phyloP scores from a whole-genome alignment of 2,113 vertebrate species.

The Isurus oxyrinchus region DNA sequence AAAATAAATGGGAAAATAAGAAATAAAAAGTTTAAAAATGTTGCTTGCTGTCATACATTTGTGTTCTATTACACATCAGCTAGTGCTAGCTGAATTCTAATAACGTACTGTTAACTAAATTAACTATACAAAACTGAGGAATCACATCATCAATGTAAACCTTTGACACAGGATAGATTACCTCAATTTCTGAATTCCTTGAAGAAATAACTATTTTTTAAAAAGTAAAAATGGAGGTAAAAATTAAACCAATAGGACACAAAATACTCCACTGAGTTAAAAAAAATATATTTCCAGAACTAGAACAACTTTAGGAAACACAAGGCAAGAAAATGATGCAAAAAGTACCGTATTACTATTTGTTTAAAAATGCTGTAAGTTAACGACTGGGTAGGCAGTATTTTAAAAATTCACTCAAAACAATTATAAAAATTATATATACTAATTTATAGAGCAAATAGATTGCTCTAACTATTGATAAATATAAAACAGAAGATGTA shows the following conservation, averaged over 20 bases:
- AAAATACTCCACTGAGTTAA: conserved; percentile 8
- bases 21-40: not conserved
- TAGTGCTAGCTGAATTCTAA: not conserved
- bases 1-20: not conserved
- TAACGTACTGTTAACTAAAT: not conserved
- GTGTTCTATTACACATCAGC: not conserved
- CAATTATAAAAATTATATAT: not conserved
- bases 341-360: not conserved
- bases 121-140: not conserved
- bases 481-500: conserved; percentile 19
- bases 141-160: not conserved
- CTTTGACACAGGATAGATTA: not conserved
- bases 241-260: not conserved
- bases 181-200: not conserved
- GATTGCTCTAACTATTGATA: conserved; percentile 24
- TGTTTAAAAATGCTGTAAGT: conserved; percentile 11
- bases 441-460: conserved; percentile 24
- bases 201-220: not conserved
- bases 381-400: not conserved
- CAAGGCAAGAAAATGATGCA: conserved; percentile 19
- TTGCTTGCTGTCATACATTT: not conserved
- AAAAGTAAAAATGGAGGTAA: not conserved
- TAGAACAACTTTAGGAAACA: conserved; percentile 22
- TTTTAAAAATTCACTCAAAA: conserved; percentile 29
- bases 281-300: conserved; percentile 22